phyloP scores from a whole-genome alignment of 2,113 vertebrate species.

The Pituophis catenifer region DNA sequence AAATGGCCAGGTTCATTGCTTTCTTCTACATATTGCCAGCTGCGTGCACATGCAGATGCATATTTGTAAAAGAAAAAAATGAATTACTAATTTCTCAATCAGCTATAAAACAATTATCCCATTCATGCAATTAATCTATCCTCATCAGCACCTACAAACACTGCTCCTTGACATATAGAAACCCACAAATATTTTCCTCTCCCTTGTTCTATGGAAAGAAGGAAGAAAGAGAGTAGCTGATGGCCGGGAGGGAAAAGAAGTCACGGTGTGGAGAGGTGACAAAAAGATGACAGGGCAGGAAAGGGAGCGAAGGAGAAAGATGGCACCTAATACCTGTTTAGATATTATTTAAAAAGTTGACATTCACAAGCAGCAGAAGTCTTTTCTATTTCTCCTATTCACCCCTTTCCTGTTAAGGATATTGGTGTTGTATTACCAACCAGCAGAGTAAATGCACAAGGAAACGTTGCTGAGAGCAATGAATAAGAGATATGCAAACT shows the following conservation, averaged over 20 bases:
- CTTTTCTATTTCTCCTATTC: background rate
- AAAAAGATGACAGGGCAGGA: background rate
- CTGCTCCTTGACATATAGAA: background rate
- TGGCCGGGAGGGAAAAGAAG: background rate
- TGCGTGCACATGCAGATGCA: background rate
- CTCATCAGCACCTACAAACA: background rate
- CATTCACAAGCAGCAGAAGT: background rate
- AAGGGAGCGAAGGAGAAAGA: background rate
- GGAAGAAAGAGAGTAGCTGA: background rate
- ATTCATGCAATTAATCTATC: background rate
- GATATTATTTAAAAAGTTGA: background rate
- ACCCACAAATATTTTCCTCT: background rate
- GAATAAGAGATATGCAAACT: too few species aligned
- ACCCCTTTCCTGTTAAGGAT: too few species aligned
- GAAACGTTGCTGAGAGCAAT: too few species aligned
- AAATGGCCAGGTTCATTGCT: background rate
- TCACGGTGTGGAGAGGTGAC: background rate
- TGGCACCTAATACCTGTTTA: background rate
- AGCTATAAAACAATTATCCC: background rate
- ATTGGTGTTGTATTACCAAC: too few species aligned
- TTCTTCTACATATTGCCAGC: background rate
- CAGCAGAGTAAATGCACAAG: too few species aligned
- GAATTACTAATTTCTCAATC: background rate
- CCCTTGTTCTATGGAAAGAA: background rate
- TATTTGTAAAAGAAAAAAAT: background rate